Evolutionary conservation across 2,113 vertebrate species (phyloP), one percentile per base, ranked within the genome.

Genomic region (Rafetus swinhoei): DNA sequence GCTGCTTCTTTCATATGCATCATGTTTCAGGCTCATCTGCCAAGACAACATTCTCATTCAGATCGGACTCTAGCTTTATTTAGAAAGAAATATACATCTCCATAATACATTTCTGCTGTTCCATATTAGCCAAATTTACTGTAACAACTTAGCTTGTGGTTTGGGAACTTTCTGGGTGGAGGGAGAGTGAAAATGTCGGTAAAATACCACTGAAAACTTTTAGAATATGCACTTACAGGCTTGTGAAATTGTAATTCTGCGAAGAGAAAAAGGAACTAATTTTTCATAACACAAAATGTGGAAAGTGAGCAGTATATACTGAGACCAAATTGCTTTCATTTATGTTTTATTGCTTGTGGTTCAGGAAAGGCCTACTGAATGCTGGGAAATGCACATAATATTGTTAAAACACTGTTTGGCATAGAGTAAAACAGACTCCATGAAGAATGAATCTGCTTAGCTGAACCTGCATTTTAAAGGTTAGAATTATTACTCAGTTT

Each of bases 241-340:
- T 74, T 74, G 35, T 74, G 21, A 74, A 39, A 39, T 22, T 45
- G 21, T 74, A 45, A 39, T 74, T 74, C 9, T 74, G 72, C 35
- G 10, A 74, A 74, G 72, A 74, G 35, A 39, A 21, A 45, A 39
- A 74, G 21, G 72, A 74, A 39, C 15, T 74, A 39, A 74, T 39
- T 39, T 24, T 74, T 24, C 35, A 74, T 24, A 74, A 21, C 39
- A 39, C 21, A 32, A 65, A 65, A 32, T n/a, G 29, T 74, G 16
- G 35, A 39, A 39, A 21, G 56, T 0, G 0, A n/a, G 21, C 86
- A 45, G 52, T 27, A 45, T 45, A 45, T 5, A 45, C 45, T 45
- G 77, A 50, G 65, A 32, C 54, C 7, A 16, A 9, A 54, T n/a
- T 0, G 2, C 16, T 72, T n/a, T 27, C 1, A 3, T 19, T 72